Base-by-base conservation (phyloP, 2,888 invertebrate species). In the Stratiomys singularior region DNA sequence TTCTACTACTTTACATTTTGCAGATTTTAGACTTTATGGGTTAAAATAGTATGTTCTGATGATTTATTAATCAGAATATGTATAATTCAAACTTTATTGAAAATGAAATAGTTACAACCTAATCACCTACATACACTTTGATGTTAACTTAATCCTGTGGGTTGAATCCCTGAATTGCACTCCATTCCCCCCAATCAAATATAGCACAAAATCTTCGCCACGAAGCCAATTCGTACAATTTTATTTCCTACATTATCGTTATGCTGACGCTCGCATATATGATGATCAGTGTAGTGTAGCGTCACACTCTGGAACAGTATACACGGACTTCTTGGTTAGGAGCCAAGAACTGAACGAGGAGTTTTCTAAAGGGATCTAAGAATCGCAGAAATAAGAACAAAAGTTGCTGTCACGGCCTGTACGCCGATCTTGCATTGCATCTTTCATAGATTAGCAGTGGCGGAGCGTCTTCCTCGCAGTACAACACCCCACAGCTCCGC, bases 221-320 rank as follows among this genome's bases (percentile, higher is more conserved):
- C 46, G 47, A 69, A 69, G 23, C n/a, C n/a, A n/a, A n/a, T n/a
- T 69, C 47, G 23, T 46, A 4, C 69, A 25, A 47, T 46, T 69
- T 46, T 69, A 69, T 47, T 69, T 69, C 69, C 47, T 69, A 47
- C 47, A 25, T 69, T 21, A 47, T 30, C 47, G 69, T 47, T 37
- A 69, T 27, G 13, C 25, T 46, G 21, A 46, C 37, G 46, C 23
- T 37, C 37, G 69, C 11, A 46, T n/a, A n/a, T n/a, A n/a, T n/a
- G n/a, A 69, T 47, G 47, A 69, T 69, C 69, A 69, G 47, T 47
- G 69, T 69, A 69, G 69, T 46, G 69, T 69, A 69, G 47, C 69
- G 23, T 67, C 69, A 69, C 25, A 69, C 47, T 69, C 47, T 25
- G 28, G 44, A 11, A 4, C 46, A 21, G 13, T 18, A 30, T 25